Conservation (phyloP, 2,888 invertebrate species). For the Drosophila parthenogenetica region DNA sequence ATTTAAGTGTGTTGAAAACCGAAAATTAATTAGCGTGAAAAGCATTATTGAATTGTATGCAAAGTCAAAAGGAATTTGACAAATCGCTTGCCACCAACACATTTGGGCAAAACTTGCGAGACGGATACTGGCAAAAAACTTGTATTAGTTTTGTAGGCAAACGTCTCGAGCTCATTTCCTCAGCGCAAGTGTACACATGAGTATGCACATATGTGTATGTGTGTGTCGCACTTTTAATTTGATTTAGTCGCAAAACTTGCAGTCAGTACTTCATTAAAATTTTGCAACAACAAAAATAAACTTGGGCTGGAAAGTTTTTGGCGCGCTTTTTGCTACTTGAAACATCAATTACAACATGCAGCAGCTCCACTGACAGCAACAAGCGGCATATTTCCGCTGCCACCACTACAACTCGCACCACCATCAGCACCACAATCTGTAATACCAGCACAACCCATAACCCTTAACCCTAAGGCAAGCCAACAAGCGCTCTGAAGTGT, state of each 20-base stretch:
- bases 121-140: slow-evolving; percentile 61
- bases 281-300: slow-evolving; percentile 78
- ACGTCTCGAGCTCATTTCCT: slow-evolving; percentile 68
- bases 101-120: slow-evolving; percentile 29
- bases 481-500: slow-evolving; percentile 75
- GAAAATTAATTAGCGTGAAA: slow-evolving; percentile 84
- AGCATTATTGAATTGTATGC: slow-evolving; percentile 72
- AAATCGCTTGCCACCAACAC: slow-evolving; percentile 30
- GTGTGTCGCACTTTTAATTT: slow-evolving; percentile 69
- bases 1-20: slow-evolving; percentile 46
- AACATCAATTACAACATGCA: slow-evolving; percentile 77
- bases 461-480: slow-evolving; percentile 70
- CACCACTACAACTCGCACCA: not conserved
- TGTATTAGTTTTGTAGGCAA: slow-evolving; percentile 71
- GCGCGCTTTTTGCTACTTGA: slow-evolving; percentile 78
- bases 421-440: not conserved
- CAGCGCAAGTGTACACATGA: slow-evolving; percentile 8
- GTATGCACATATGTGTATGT: not conserved
- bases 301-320: slow-evolving; percentile 69
- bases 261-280: slow-evolving; percentile 76
- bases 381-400: slow-evolving; percentile 63
- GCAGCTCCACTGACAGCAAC: slow-evolving; percentile 52
- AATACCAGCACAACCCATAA: slow-evolving; percentile 18
- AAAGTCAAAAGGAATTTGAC: slow-evolving; percentile 56
- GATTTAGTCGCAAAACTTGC: slow-evolving; percentile 80